Evolutionary conservation across 2,113 vertebrate species (phyloP).

Genomic region (Bostrychus sinensis): DNA sequence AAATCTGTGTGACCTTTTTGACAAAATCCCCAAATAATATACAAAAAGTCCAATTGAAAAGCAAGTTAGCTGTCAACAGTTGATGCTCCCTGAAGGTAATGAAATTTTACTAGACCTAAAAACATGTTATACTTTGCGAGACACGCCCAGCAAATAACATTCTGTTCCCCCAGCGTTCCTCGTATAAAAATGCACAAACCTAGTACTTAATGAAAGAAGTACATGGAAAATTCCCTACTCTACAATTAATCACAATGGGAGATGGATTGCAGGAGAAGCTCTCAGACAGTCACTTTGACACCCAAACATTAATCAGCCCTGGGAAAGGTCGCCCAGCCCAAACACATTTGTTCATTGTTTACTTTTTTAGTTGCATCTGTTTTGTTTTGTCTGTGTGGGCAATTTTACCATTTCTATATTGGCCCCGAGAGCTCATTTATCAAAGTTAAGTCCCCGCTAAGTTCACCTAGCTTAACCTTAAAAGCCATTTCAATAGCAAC

Average conservation of each 20-base stretch:
- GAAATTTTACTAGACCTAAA: slow-evolving; percentile 22
- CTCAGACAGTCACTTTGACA: slow-evolving; percentile 50
- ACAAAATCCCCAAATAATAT: neutral
- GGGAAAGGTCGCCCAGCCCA: slow-evolving; percentile 40
- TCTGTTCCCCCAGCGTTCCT: slow-evolving; percentile 46
- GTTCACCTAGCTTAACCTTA: neutral
- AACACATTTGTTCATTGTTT: slow-evolving; percentile 27
- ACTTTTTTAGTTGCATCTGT: slow-evolving; percentile 12
- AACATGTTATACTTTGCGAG: slow-evolving; percentile 43
- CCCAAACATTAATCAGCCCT: slow-evolving; percentile 43
- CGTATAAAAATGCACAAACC: slow-evolving; percentile 58
- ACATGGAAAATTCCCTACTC: slow-evolving; percentile 51
- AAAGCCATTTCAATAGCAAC: slow-evolving; percentile 40
- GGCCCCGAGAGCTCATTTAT: slow-evolving; percentile 9
- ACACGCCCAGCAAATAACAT: slow-evolving; percentile 38
- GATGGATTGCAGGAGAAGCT: slow-evolving; percentile 45
- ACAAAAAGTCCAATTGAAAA: neutral
- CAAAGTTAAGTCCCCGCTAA: slow-evolving; percentile 2
- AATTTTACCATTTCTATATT: slow-evolving; percentile 9
- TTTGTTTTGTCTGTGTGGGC: slow-evolving; percentile 21
- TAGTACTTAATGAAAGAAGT: slow-evolving; percentile 58
- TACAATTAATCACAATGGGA: slow-evolving; percentile 50
- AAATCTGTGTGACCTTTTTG: neutral
- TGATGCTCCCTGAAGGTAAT: slow-evolving; percentile 1
- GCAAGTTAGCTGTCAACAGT: neutral